A percentile compares a stretch with the other conserved stretches of the same genome.
Evolutionary conservation across 64 coral and sea anemone genomes (phyloP).

Genomic region (Montipora capricornis): DNA sequence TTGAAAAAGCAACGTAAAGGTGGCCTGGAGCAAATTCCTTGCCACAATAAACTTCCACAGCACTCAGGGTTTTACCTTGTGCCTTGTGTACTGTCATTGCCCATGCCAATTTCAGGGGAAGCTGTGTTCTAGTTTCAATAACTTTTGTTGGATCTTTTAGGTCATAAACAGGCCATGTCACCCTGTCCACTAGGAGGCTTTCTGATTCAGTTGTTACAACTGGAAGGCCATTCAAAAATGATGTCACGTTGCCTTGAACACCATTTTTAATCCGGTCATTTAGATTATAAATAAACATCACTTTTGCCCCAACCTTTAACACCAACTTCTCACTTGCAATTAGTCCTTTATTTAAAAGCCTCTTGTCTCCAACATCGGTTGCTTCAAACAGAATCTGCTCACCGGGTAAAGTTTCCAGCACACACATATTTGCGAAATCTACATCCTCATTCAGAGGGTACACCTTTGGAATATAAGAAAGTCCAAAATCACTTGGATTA

Average conservation of each 20-base stretch:
- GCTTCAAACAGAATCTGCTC: background rate
- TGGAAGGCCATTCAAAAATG: conserved; percentile 30
- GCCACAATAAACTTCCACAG: conserved; percentile 30
- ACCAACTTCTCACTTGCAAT: conserved; percentile 14
- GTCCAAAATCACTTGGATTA: background rate
- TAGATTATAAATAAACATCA: conserved; percentile 32
- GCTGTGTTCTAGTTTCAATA: conserved; percentile 30
- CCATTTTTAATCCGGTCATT: conserved; percentile 51
- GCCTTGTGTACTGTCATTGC: conserved; percentile 44
- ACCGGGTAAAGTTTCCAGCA: background rate
- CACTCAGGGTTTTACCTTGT: conserved; percentile 38
- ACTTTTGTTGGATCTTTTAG: background rate
- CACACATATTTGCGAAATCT: background rate
- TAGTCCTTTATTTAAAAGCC: background rate
- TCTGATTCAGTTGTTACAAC: background rate
- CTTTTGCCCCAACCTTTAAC: conserved; percentile 10
- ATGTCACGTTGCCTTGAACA: conserved; percentile 35
- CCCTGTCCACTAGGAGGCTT: background rate
- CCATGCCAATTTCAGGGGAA: conserved; percentile 34
- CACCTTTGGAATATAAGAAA: conserved; percentile 11
- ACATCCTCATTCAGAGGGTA: conserved; percentile 42
- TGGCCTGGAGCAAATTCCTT: conserved; percentile 53
- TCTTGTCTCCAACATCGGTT: conserved; percentile 16
- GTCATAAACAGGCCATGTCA: conserved; percentile 49
- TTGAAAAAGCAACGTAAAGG: conserved; percentile 47